Conservation (phyloP, 2,113 vertebrate species). For the Cichladusa arquata region DNA sequence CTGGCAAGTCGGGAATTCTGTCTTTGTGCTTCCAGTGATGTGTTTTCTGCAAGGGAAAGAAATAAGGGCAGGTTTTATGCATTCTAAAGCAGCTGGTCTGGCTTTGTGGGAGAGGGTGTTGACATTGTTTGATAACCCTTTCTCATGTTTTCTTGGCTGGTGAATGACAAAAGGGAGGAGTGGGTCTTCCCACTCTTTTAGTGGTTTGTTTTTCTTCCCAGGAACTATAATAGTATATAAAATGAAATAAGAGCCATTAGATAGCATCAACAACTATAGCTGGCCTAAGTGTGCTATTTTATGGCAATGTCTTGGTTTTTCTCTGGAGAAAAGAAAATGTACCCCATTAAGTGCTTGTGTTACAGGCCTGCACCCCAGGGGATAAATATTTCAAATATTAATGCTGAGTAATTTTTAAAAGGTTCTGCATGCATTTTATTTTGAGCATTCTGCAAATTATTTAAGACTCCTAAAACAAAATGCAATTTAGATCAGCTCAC, state of each 20-base stretch:
- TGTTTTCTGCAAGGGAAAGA: neutral
- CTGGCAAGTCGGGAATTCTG: neutral
- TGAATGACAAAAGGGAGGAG: neutral
- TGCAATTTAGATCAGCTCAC: neutral
- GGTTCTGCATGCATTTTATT: constrained; percentile 28
- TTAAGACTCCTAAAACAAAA: neutral
- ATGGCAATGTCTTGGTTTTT: constrained; percentile 32
- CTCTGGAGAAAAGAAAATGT: constrained; percentile 42
- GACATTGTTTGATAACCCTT: neutral
- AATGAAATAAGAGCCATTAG: constrained; percentile 36
- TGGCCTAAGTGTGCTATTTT: constrained; percentile 24
- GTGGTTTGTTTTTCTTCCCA: neutral
- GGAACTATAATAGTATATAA: constrained; percentile 3
- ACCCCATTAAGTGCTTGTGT: constrained; percentile 52
- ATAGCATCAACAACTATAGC: neutral
- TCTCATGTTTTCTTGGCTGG: neutral
- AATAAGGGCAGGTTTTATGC: neutral
- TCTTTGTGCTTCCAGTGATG: neutral
- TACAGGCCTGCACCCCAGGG: constrained; percentile 5
- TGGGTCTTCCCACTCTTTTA: neutral
- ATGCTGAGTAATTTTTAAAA: constrained; percentile 51
- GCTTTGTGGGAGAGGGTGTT: neutral
- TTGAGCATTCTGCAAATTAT: constrained; percentile 31
- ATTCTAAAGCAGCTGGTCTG: neutral
- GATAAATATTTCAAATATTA: constrained; percentile 56